These are phyloP conservation scores for Enteromius argenteus DNA, from an alignment of 2,797 vertebrate genomes.

Conservation along the genomic window DNA sequence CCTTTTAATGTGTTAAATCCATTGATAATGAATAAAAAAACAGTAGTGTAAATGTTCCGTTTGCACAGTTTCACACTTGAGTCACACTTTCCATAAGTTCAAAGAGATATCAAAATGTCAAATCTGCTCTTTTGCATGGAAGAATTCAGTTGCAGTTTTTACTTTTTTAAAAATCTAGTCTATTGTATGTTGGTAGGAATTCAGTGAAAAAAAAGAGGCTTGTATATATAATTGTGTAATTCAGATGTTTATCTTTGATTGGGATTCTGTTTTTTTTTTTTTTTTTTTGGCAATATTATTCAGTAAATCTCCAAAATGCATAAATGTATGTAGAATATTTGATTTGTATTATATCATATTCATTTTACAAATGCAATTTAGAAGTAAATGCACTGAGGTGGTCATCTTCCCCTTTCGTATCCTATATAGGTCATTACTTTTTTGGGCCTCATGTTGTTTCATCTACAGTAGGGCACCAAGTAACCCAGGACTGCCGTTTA, in stretches of 20 bases:
- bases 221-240: background rate
- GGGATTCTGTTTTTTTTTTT: background rate
- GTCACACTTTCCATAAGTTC: background rate
- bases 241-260: background rate
- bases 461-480: background rate
- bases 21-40: too few species aligned
- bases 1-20: too few species aligned
- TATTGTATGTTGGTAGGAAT: background rate
- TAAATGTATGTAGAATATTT: background rate
- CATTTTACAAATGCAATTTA: background rate
- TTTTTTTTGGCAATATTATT: background rate
- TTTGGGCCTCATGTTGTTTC: background rate
- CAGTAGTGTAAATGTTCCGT: background rate
- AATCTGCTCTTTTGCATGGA: background rate
- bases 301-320: background rate
- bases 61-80: background rate
- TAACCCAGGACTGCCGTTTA: background rate
- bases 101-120: too few species aligned
- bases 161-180: background rate
- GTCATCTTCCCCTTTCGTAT: background rate
- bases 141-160: background rate
- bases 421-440: background rate
- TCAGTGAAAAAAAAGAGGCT: background rate
- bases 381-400: background rate
- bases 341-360: background rate